These are phyloP conservation scores for Octopus bimaculoides DNA, from an alignment of 1,140 invertebrate species.

Conservation along the genomic window DNA sequence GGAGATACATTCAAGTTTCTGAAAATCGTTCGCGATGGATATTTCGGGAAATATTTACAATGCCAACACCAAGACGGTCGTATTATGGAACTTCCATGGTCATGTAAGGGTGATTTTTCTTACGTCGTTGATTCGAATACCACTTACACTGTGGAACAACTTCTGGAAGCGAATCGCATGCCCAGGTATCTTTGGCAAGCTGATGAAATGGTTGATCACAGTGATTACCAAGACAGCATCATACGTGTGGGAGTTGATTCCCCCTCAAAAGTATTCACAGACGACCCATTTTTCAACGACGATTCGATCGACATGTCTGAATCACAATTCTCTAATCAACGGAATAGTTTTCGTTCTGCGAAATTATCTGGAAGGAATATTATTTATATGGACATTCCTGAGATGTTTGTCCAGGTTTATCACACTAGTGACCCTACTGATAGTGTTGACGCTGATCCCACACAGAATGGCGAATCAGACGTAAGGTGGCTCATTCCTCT, in stretches of 20 bases:
- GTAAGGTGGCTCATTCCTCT: not conserved
- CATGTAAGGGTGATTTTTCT: conserved; percentile 2
- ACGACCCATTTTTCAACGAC: not conserved
- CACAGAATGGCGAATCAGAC: not conserved
- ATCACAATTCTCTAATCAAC: not conserved
- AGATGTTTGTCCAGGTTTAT: not conserved
- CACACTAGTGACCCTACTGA: not conserved
- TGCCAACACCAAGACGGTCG: not conserved
- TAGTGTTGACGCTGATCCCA: not conserved
- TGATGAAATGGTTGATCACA: not conserved
- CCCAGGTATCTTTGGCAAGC: not conserved
- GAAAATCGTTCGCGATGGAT: not conserved
- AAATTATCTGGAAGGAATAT: not conserved
- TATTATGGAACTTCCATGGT: not conserved
- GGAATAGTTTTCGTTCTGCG: not conserved
- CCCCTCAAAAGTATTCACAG: not conserved
- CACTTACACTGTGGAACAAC: not conserved
- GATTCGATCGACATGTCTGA: not conserved
- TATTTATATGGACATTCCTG: not conserved
- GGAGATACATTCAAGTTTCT: conserved; percentile 6
- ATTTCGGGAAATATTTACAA: not conserved
- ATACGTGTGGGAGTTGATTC: not conserved
- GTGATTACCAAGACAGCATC: not conserved
- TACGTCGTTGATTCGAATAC: not conserved
- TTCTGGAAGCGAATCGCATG: not conserved